A percentile compares a stretch with the other conserved stretches of the same genome.
These are phyloP conservation scores for Penaeus indicus DNA, from an alignment of 1,140 invertebrate species.

Conservation along the genomic window DNA sequence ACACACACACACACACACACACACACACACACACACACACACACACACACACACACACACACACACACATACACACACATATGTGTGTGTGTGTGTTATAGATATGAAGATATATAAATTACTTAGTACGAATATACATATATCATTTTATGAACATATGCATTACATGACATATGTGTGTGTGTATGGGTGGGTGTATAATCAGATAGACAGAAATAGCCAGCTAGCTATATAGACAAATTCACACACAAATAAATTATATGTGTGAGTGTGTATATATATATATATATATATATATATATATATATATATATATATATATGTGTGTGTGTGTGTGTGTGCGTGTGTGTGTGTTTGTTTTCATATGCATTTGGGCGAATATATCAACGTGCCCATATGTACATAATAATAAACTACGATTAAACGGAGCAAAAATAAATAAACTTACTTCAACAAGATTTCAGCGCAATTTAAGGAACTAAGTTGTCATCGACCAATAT, in stretches of 20 bases:
- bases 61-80: not conserved
- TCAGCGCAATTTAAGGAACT: no score
- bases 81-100: not conserved
- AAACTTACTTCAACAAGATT: no score
- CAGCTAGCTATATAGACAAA: no score
- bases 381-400: not conserved
- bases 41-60: not conserved
- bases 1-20: not conserved
- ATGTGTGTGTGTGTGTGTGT: not conserved
- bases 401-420: no score
- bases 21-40: not conserved
- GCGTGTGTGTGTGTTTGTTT: not conserved
- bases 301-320: conserved; percentile 19
- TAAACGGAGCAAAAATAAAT: no score
- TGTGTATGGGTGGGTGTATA: no score
- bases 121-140: no score
- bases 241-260: not conserved
- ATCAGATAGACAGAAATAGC: no score
- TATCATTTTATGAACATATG: no score
- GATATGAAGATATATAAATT: not conserved
- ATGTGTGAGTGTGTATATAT: not conserved
- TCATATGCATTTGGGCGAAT: not conserved
- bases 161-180: no score
- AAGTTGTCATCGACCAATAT: no score
- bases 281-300: not conserved